These are phyloP conservation scores for Macrophya annulata DNA, from an alignment of 2,888 invertebrate genomes.

Conservation along the genomic window DNA sequence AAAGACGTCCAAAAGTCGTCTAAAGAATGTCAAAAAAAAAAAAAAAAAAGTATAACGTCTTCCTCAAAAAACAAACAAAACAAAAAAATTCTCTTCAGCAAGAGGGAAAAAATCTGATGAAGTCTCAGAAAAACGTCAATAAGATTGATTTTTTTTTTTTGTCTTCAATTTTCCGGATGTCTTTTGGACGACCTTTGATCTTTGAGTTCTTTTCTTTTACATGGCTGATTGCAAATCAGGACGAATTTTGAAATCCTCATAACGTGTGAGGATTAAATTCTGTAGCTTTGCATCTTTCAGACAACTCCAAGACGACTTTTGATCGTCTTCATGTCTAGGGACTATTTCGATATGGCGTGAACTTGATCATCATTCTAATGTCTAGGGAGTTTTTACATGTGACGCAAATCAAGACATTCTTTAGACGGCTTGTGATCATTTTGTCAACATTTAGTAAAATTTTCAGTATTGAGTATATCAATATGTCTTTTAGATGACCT, in stretches of 20 bases:
- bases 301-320: neutral
- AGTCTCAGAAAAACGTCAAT: neutral
- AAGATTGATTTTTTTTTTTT: too few species aligned
- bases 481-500: neutral
- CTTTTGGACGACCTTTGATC: neutral
- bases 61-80: too few species aligned
- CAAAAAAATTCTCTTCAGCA: neutral
- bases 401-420: neutral
- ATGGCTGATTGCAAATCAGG: too few species aligned
- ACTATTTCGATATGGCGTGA: neutral
- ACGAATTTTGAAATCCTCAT: too few species aligned
- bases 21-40: neutral
- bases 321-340: neutral
- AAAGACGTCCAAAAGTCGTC: conserved; percentile 5
- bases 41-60: too few species aligned
- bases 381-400: neutral
- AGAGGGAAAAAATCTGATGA: neutral
- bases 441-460: too few species aligned
- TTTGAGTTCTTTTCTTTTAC: neutral
- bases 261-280: too few species aligned
- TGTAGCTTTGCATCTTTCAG: neutral
- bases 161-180: neutral
- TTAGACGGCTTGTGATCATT: neutral
- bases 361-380: neutral
- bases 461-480: too few species aligned